Conservation (phyloP, 2,888 invertebrate genomes). For the Willowsia nigromaculata region DNA sequence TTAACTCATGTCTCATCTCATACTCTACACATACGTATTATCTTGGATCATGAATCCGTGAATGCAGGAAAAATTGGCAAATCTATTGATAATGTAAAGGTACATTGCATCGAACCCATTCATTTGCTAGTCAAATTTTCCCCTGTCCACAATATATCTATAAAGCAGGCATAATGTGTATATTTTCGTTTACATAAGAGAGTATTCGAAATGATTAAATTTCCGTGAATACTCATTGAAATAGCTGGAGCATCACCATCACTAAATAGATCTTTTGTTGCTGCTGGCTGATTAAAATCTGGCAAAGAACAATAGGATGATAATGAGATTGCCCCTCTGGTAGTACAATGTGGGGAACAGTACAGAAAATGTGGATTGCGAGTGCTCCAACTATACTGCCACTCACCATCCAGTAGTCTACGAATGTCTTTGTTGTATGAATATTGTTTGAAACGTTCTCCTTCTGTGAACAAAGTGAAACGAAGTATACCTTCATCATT, state of each 20-base stretch:
- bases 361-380: background rate
- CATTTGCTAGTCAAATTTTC: background rate
- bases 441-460: background rate
- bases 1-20: background rate
- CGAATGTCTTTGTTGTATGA: background rate
- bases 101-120: background rate
- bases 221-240: conserved; percentile 46
- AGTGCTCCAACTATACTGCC: background rate
- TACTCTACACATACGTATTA: background rate
- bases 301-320: conserved; percentile 56
- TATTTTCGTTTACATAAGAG: too few relatives aligned
- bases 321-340: conserved; percentile 56
- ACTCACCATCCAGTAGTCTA: background rate
- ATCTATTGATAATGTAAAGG: background rate
- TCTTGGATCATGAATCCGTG: background rate
- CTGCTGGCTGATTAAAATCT: conserved; percentile 60
- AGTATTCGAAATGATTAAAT: conserved; percentile 48
- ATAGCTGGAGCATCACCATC: background rate
- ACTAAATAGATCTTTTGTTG: conserved; percentile 46
- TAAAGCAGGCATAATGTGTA: background rate
- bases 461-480: background rate
- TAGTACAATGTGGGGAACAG: background rate
- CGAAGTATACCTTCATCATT: background rate
- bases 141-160: background rate
- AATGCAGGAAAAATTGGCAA: background rate